A percentile compares a stretch with the other conserved stretches of the same genome.
These are phyloP conservation scores for Cirrhinus molitorella DNA, from an alignment of 2,797 vertebrate genomes.

Conservation along the genomic window DNA sequence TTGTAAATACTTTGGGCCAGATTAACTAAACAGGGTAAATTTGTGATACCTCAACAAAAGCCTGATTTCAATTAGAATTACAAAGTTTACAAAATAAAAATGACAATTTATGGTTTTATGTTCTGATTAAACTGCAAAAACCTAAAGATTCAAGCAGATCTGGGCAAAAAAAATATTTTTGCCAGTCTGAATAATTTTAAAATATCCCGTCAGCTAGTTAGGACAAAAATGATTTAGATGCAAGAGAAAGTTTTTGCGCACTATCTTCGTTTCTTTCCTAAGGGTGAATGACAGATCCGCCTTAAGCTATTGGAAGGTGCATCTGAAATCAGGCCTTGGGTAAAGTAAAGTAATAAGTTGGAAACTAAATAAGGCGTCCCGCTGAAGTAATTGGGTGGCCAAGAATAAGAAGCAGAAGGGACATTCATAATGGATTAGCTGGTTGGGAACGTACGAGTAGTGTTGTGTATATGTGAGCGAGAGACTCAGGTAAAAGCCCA, in stretches of 20 bases:
- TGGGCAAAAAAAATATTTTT: background rate
- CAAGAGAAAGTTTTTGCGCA: background rate
- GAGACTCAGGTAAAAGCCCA: slow-evolving; percentile 44
- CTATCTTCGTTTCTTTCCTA: slow-evolving; percentile 10
- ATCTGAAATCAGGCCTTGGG: slow-evolving; percentile 6
- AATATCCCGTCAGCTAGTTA: background rate
- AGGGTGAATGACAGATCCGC: background rate
- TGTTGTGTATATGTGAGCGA: background rate
- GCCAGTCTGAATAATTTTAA: background rate
- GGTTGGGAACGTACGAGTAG: background rate
- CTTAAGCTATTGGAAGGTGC: background rate
- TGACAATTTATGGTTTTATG: background rate
- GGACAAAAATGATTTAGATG: background rate
- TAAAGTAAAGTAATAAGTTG: slow-evolving; percentile 14
- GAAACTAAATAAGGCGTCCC: background rate
- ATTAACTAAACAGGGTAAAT: background rate
- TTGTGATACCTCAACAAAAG: background rate
- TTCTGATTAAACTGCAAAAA: background rate
- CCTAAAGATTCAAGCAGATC: background rate
- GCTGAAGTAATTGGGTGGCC: slow-evolving; percentile 1
- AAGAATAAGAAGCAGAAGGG: slow-evolving; percentile 18
- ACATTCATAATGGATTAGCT: slow-evolving; percentile 40
- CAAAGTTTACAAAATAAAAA: background rate
- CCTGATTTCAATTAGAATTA: background rate
- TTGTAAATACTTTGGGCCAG: background rate